Base-by-base conservation (phyloP, 2,797 vertebrate genomes). In the Myoxocephalus aenaeus region DNA sequence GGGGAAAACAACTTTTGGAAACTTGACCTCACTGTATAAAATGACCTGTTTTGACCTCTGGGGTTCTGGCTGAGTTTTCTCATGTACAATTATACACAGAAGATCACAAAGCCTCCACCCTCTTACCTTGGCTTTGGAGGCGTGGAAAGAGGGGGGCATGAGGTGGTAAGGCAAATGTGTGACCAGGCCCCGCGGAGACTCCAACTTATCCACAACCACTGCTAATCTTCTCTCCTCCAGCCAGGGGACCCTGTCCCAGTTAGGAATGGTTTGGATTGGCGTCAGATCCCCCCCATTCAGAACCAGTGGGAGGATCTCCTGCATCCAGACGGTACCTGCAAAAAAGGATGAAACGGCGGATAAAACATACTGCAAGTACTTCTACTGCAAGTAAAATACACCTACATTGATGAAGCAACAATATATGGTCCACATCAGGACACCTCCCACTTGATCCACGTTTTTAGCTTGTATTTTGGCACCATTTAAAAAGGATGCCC, bases 171-270 rank as follows among this genome's bases (percentile, higher is more conserved):
- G 96, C 29, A 97, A 93, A 86, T 98, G 97, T 27, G 96, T 92
- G n/a, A 94, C 96, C 61, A 97, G 75, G 11, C 94, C 87, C 7
- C 96, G 95, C 4, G 97, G 96, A 2, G 75, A 75, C 17, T 79
- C 0, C 65, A 92, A 20, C 46, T 90, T 77, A 46, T 93, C 92
- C 54, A 96, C 42, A 46, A 92, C 77, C 56, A 67, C 0, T 3
- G 90, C 86, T 1, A 92, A 67, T 13, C 85, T 67, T 18, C 65
- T 88, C 29, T 95, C 94, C 84, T 97, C 97, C 25, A 96, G 90
- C 97, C 97, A 98, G 5, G 97, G 97, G 0, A 94, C 94, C 20
- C 97, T 87, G 57, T 96, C 94, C 96, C 96, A 98, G 88, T 96
- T 97, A 48, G 96, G 96, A 34, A 95, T 90, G 0, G 90, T 95